phyloP scores from a whole-genome alignment of 2,797 vertebrate species.

The Neosilurus mollespiculum region DNA sequence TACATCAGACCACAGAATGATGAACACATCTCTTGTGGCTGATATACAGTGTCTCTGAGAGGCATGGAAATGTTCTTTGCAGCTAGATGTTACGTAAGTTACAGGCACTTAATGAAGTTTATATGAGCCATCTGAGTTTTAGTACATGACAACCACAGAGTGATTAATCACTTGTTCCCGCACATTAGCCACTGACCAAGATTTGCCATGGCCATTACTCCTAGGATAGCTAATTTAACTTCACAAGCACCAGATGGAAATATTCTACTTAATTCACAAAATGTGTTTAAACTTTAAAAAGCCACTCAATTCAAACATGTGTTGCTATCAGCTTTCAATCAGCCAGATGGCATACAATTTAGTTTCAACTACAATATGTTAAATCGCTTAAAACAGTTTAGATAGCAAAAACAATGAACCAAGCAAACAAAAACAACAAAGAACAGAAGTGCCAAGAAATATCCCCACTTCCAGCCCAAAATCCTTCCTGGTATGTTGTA shows the following conservation, averaged over 20 bases:
- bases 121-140: slow-evolving; percentile 16
- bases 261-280: neutral
- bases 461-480: neutral
- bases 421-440: neutral
- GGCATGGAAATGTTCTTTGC: slow-evolving; percentile 1
- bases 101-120: slow-evolving; percentile 23
- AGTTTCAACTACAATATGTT: neutral
- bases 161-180: neutral
- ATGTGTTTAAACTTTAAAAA: slow-evolving; percentile 19
- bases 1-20: neutral
- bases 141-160: slow-evolving; percentile 19
- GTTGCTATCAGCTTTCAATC: neutral
- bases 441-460: neutral
- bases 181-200: neutral
- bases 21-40: neutral
- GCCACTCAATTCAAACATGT: neutral
- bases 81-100: slow-evolving; percentile 7
- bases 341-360: neutral
- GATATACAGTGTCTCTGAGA: slow-evolving; percentile 10
- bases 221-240: slow-evolving; percentile 12
- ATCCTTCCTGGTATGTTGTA: neutral
- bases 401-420: neutral
- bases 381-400: neutral
- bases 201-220: neutral
- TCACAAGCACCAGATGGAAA: slow-evolving; percentile 14